Evolutionary conservation across 1,140 invertebrate genomes (phyloP).

Genomic region (Dreissena polymorpha): DNA sequence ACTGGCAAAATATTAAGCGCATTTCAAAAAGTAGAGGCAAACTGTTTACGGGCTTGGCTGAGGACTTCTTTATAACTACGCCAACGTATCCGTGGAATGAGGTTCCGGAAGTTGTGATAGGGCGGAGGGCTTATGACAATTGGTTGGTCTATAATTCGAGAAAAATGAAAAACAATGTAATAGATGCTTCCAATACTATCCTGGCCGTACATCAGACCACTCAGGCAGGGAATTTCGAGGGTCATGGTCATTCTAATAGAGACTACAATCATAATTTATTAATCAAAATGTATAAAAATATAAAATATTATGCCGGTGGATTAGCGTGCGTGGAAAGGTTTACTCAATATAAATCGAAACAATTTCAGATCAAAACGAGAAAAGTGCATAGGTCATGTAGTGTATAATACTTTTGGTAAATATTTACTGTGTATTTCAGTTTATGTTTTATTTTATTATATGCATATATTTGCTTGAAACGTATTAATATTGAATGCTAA

Average conservation of each 20-base stretch:
- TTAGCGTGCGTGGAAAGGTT: too few species aligned
- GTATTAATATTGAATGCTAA: neutral
- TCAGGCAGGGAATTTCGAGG: conserved; percentile 63
- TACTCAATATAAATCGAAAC: conserved; percentile 10
- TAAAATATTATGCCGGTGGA: too few species aligned
- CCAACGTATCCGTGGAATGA: conserved; percentile 65
- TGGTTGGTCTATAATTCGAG: conserved; percentile 64
- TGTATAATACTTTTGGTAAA: neutral
- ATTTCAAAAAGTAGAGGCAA: conserved; percentile 53
- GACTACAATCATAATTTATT: too few species aligned
- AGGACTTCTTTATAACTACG: conserved; percentile 68
- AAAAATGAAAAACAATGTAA: conserved; percentile 50
- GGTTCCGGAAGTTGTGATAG: too few species aligned
- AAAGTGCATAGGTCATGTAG: conserved; percentile 21
- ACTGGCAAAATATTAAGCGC: too few species aligned
- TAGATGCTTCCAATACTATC: conserved; percentile 64
- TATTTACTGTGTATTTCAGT: neutral
- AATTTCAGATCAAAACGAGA: conserved; percentile 12
- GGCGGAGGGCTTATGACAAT: conserved; percentile 69
- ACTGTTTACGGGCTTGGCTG: conserved; percentile 59
- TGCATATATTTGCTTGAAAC: neutral
- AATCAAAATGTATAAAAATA: too few species aligned
- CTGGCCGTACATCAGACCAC: conserved; percentile 69
- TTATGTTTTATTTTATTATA: neutral
- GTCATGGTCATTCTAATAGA: conserved; percentile 48